Conservation (phyloP, 2,113 vertebrate species). For the Clarias gariepinus region DNA sequence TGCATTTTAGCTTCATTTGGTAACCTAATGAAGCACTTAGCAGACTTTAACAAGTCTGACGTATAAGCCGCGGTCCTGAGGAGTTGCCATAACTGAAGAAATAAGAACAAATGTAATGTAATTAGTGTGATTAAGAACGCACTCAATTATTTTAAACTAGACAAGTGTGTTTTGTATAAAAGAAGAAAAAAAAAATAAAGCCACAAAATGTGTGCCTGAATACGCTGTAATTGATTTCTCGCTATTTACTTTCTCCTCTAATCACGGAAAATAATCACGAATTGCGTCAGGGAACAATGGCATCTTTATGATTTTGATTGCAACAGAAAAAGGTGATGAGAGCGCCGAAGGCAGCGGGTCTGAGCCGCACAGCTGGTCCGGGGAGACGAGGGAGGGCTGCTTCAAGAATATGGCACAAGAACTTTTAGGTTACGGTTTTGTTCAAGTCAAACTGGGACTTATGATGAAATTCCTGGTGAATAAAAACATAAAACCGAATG, state of each 20-base stretch:
- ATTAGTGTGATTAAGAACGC: constrained; percentile 61
- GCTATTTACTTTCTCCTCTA: constrained; percentile 67
- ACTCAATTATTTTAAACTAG: constrained; percentile 62
- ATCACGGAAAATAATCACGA: constrained; percentile 69
- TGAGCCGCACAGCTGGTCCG: constrained; percentile 27
- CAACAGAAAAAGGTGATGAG: constrained; percentile 25
- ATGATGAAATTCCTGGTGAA: not conserved
- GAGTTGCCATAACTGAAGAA: constrained; percentile 43
- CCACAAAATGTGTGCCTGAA: constrained; percentile 56
- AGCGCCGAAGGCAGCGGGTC: constrained; percentile 3
- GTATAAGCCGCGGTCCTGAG: not conserved
- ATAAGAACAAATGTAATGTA: constrained; percentile 50
- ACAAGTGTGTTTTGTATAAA: constrained; percentile 63
- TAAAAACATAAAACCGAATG: too few species aligned
- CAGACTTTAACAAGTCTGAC: not conserved
- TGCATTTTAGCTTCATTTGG: not conserved
- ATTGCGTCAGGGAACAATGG: constrained; percentile 36
- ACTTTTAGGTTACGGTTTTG: not conserved
- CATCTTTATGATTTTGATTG: constrained; percentile 66
- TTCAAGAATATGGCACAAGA: not conserved
- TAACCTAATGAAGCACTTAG: constrained; percentile 3
- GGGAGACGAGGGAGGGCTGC: not conserved
- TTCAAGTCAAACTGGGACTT: not conserved
- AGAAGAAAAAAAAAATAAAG: constrained; percentile 47
- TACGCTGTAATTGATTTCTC: constrained; percentile 59